Conservation (phyloP, 2,888 invertebrate genomes). For the Neuroscelio doddi region DNA sequence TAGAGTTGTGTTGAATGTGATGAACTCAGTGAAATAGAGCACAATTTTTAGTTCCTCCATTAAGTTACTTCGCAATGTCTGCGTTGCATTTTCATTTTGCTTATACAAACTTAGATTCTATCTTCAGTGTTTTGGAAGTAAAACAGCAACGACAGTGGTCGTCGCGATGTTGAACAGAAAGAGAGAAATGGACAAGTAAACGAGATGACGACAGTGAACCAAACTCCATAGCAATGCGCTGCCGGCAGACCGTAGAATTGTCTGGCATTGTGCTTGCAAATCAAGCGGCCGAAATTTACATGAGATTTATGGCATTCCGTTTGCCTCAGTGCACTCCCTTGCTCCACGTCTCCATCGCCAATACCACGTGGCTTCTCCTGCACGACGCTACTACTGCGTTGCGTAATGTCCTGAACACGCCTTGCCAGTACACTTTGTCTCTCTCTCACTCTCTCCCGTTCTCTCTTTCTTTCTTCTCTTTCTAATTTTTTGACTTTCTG, state of each 20-base stretch:
- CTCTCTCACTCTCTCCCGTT: constrained; percentile 6
- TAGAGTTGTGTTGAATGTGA: too few species aligned
- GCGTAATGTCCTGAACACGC: constrained; percentile 37
- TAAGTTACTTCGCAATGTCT: too few species aligned
- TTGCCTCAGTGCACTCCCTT: constrained; percentile 48
- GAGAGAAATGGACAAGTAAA: constrained; percentile 12
- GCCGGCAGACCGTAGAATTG: constrained; percentile 64
- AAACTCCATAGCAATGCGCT: constrained; percentile 53
- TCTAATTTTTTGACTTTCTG: constrained; percentile 5
- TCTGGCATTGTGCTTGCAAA: constrained; percentile 70
- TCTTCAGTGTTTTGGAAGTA: constrained; percentile 6
- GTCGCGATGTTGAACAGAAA: constrained; percentile 10
- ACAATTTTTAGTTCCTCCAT: too few species aligned
- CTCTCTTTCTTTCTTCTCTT: constrained; percentile 3
- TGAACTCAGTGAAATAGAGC: too few species aligned
- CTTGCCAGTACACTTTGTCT: constrained; percentile 1
- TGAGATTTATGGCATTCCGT: constrained; percentile 70
- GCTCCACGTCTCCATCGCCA: constrained; percentile 17
- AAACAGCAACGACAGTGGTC: constrained; percentile 1
- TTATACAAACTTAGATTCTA: constrained; percentile 8
- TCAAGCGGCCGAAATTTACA: constrained; percentile 70
- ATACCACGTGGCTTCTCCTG: constrained; percentile 22
- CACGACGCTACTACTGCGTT: constrained; percentile 27
- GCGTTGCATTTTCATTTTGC: too few species aligned
- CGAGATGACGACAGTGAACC: constrained; percentile 21